These are phyloP conservation scores for Microctonus hyperodae DNA, from an alignment of 2,888 invertebrate species.

Conservation along the genomic window DNA sequence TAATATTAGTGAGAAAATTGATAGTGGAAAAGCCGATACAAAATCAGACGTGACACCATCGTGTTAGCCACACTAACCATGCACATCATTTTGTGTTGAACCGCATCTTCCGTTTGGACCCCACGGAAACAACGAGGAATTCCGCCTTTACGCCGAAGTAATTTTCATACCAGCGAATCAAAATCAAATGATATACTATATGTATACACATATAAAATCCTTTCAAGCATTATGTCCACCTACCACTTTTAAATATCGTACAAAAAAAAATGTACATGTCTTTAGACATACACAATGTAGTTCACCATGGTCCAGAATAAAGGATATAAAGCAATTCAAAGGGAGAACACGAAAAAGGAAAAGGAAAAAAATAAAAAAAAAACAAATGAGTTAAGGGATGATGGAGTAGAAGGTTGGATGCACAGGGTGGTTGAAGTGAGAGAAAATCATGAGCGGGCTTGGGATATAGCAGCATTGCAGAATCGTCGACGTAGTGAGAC, in stretches of 20 bases:
- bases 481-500: conserved; percentile 41
- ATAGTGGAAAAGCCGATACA: conserved; percentile 23
- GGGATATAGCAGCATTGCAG: conserved; percentile 36
- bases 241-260: neutral
- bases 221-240: no score
- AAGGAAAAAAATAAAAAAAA: conserved; percentile 31
- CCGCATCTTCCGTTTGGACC: conserved; percentile 48
- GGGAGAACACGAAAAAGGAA: conserved; percentile 22
- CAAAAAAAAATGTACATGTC: conserved; percentile 26
- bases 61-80: neutral
- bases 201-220: neutral
- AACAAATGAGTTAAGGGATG: conserved; percentile 17
- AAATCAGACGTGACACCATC: conserved; percentile 3
- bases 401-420: conserved; percentile 17
- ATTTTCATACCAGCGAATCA: conserved; percentile 46
- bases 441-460: conserved; percentile 38
- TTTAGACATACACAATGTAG: conserved; percentile 21
- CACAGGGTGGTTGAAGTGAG: conserved; percentile 27
- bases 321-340: conserved; percentile 8
- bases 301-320: conserved; percentile 23
- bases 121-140: conserved; percentile 45
- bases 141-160: conserved; percentile 31
- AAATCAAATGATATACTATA: conserved; percentile 32
- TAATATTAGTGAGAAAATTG: conserved; percentile 3
- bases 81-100: conserved; percentile 26